Evolutionary conservation across 2,797 vertebrate species (phyloP), one percentile per base, ranked within the genome.

Genomic region (Salarias fasciatus): DNA sequence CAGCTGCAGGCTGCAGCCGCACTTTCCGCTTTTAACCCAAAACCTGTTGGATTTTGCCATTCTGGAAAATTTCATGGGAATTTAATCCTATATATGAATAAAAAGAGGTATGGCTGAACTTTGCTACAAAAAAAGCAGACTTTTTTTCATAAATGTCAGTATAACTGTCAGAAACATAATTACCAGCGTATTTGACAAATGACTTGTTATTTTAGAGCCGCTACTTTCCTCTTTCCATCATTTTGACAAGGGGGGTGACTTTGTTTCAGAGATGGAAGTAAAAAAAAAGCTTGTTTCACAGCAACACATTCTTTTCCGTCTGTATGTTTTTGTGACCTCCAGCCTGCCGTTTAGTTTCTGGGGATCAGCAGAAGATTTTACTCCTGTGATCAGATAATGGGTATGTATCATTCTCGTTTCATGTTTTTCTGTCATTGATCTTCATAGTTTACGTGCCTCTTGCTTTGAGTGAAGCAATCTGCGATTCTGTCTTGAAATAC

Each of bases 1-100:
- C 42, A 67, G 42, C 77, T 72, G 45, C 51, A 53, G 82, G 72
- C 75, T 14, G 29, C 45, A 31, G 18, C 6, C 4, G 9, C 6
- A 41, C 11, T 58, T 78, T 54, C 41, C 37, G 31, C 29, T 68
- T 28, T 55, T 36, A n/a, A 53, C 59, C 54, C 30, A 48, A 14
- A 8, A 24, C 18, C 3, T 24, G 18, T 18, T 24, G 18, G 2
- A 24, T 3, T 24, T 2, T 24, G 18, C 2, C 18, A 24, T 24
- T 24, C 18, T 24, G 18, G n/a, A 59, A 71, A 65, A 33, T 64
- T 45, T 63, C 54, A 61, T 58, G 38, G n/a, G 11, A 47, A 24
- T 49, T 6, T n/a, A 35, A 72, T 31, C 14, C 41, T 45, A 24
- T 43, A 6, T 37, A 13, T 18, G 18, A 51, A 58, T 47, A 14